These are phyloP conservation scores for Kuschelorhynchus macadamiae DNA, from an alignment of 2,888 invertebrate genomes.

Conservation along the genomic window DNA sequence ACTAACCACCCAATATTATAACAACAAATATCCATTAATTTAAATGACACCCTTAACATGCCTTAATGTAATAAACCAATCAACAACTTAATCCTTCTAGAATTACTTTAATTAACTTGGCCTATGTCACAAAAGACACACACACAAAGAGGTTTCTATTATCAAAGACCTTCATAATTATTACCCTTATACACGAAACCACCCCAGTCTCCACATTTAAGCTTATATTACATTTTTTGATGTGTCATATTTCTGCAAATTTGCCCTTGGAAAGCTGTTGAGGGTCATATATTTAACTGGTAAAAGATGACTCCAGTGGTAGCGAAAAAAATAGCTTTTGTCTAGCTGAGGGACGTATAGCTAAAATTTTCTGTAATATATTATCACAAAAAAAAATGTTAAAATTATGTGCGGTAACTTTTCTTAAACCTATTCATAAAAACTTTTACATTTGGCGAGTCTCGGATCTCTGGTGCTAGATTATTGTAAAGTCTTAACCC, in stretches of 20 bases:
- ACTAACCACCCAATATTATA: no score
- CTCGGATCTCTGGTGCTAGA: no score
- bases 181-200: slow-evolving; percentile 30
- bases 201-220: slow-evolving; percentile 24
- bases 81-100: slow-evolving; percentile 23
- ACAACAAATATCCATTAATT: background rate
- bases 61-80: slow-evolving; percentile 18
- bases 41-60: background rate
- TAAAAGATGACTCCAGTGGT: background rate
- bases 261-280: slow-evolving; percentile 2
- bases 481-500: no score
- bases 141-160: slow-evolving; percentile 37
- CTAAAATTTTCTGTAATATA: no score
- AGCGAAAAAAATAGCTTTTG: background rate
- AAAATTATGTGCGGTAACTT: no score
- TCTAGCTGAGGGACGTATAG: no score
- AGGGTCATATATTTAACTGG: background rate
- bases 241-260: slow-evolving; percentile 36
- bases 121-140: slow-evolving; percentile 12
- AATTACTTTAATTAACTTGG: slow-evolving; percentile 28
- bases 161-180: slow-evolving; percentile 26
- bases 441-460: no score
- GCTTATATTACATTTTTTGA: slow-evolving; percentile 14
- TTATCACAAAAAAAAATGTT: no score
- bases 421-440: no score